phyloP scores from a whole-genome alignment of 2,113 vertebrate species.

The Peromyscus polionotus region DNA sequence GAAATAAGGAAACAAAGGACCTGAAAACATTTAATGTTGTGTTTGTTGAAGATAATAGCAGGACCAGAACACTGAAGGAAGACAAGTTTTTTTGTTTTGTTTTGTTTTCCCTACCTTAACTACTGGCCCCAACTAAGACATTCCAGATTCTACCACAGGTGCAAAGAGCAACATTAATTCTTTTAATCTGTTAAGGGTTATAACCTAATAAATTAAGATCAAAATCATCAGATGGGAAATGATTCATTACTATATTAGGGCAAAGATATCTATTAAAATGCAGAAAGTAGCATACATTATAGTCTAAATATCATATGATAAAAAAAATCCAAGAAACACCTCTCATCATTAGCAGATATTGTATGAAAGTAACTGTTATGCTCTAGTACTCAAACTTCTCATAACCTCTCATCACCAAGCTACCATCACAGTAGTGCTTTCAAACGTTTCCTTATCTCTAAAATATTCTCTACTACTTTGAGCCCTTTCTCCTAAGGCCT shows the following conservation, averaged over 20 bases:
- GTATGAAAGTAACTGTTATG: neutral
- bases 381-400: neutral
- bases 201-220: neutral
- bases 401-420: neutral
- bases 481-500: neutral
- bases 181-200: neutral
- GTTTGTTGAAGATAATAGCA: neutral
- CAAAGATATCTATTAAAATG: constrained; percentile 32
- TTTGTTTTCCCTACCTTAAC: neutral
- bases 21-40: neutral
- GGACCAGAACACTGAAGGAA: neutral
- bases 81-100: neutral
- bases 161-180: neutral
- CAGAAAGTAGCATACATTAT: neutral
- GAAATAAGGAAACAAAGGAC: neutral
- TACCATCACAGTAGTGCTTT: neutral
- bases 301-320: neutral
- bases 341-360: neutral
- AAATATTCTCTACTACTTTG: neutral
- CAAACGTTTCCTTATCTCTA: neutral
- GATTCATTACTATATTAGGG: neutral
- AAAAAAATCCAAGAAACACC: constrained; percentile 25
- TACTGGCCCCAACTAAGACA: neutral
- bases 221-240: neutral
- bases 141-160: neutral